These are phyloP conservation scores for Podarcis raffonei DNA, from an alignment of 2,113 vertebrate genomes.

Conservation along the genomic window DNA sequence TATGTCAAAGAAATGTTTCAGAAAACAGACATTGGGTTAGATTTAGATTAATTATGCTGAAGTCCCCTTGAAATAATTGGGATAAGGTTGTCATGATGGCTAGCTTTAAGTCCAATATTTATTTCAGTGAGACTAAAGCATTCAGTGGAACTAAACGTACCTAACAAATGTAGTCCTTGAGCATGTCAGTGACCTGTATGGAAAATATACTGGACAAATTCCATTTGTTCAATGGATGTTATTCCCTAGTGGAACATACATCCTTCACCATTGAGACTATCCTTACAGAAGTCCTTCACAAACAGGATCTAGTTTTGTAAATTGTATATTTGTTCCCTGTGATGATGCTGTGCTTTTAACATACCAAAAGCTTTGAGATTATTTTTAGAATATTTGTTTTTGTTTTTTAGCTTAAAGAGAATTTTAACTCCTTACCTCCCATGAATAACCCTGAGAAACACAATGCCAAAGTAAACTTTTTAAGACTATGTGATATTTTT, in stretches of 20 bases:
- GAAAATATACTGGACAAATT: not conserved
- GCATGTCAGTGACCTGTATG: not conserved
- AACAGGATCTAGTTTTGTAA: not conserved
- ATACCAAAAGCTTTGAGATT: not conserved
- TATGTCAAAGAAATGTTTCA: not conserved
- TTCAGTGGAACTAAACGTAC: not conserved
- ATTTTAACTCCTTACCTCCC: not conserved
- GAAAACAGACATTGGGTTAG: not conserved
- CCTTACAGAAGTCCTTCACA: not conserved
- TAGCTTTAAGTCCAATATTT: not conserved
- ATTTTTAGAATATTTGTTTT: not conserved
- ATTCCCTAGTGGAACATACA: not conserved
- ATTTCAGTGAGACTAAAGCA: not conserved
- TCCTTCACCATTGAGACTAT: not conserved
- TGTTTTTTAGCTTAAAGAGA: not conserved
- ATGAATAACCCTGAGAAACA: not conserved
- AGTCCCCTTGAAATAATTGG: not conserved
- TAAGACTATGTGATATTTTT: not conserved
- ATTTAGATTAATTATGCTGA: not conserved
- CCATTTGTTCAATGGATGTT: not conserved
- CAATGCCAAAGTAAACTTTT: conserved; percentile 7
- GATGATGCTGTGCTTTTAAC: not conserved
- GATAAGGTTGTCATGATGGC: not conserved
- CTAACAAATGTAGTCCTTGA: not conserved
- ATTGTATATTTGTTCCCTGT: not conserved